Conservation (phyloP, 2,797 vertebrate species). For the Lutjanus argentimaculatus region DNA sequence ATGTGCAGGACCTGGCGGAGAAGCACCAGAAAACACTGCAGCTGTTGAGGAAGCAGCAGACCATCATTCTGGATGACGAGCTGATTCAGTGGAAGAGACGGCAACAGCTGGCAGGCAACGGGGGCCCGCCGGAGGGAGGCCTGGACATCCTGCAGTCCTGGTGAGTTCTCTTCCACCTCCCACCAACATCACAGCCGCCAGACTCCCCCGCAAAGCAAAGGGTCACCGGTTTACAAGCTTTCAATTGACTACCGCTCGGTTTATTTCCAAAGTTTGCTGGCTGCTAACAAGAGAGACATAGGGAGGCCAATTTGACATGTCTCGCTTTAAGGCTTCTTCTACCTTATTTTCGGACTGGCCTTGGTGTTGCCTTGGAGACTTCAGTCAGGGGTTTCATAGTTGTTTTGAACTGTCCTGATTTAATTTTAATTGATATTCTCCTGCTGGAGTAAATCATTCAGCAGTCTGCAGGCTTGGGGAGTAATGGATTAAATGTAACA, state of each 20-base stretch:
- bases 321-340: conserved; percentile 10
- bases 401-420: background rate
- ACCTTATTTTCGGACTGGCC: background rate
- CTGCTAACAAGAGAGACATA: conserved; percentile 21
- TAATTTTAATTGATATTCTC: background rate
- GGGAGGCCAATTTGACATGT: conserved; percentile 8
- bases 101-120: conserved; percentile 96
- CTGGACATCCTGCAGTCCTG: conserved; percentile 96
- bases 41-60: conserved; percentile 96
- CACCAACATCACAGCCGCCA: conserved; percentile 51
- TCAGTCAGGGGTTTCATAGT: background rate
- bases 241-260: conserved; percentile 43
- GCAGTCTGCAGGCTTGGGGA: too few relatives aligned
- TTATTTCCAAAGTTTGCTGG: conserved; percentile 37
- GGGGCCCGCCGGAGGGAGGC: conserved; percentile 92
- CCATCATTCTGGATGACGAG: conserved; percentile 96
- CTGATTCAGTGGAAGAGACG: conserved; percentile 99
- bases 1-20: conserved; percentile 91
- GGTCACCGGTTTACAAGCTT: conserved; percentile 62
- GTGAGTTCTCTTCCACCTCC: conserved; percentile 79
- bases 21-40: conserved; percentile 97
- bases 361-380: background rate
- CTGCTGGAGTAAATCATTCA: background rate
- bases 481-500: too few relatives aligned
- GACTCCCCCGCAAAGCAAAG: conserved; percentile 42